Evolutionary conservation across 2,888 invertebrate species (phyloP).

Genomic region (Dicyrtoma fusca): DNA sequence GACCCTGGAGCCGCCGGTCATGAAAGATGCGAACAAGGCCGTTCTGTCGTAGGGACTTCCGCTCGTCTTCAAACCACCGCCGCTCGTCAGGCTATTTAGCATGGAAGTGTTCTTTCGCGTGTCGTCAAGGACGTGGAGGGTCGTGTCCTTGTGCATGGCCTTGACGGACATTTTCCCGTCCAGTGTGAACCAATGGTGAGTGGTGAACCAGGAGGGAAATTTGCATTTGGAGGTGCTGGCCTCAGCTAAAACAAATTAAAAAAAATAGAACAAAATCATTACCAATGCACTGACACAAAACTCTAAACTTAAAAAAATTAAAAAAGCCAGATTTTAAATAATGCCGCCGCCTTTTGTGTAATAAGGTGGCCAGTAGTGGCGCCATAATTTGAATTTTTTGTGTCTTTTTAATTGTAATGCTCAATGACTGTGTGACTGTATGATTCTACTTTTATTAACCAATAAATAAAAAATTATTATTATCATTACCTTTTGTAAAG

Average conservation of each 20-base stretch:
- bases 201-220: conserved; percentile 78
- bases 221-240: conserved; percentile 75
- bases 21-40: conserved; percentile 36
- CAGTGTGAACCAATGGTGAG: conserved; percentile 78
- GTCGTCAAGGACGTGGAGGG: conserved; percentile 65
- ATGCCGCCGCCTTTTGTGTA: too few species aligned
- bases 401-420: too few species aligned
- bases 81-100: conserved; percentile 58
- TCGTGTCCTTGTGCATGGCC: conserved; percentile 76
- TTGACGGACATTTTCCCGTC: conserved; percentile 70
- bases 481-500: conserved; percentile 75
- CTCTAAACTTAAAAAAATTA: too few species aligned
- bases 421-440: too few species aligned
- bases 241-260: conserved; percentile 72
- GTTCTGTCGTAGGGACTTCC: conserved; percentile 37
- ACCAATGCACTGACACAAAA: too few species aligned
- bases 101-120: conserved; percentile 59
- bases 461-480: too few species aligned
- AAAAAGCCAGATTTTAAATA: too few species aligned
- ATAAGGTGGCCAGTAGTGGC: too few species aligned
- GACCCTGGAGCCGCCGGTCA: conserved; percentile 50
- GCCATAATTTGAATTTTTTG: too few species aligned
- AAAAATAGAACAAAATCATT: too few species aligned
- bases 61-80: neutral
- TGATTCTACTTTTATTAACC: too few species aligned